Base-by-base conservation (phyloP, 2,797 vertebrate species). In the Zalophus californianus region DNA sequence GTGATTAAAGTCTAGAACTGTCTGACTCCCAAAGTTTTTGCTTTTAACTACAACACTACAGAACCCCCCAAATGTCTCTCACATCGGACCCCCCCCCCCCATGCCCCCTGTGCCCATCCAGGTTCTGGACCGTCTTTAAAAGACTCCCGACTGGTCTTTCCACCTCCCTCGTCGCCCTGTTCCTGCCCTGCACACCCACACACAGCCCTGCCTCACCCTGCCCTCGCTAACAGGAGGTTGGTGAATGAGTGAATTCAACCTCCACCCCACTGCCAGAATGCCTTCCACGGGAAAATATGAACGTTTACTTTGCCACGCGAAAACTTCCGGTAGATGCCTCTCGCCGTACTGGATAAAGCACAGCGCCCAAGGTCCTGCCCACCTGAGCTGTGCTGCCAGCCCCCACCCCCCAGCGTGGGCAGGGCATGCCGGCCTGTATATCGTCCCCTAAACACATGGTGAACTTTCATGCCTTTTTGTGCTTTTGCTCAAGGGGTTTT, bases 1-100 rank as follows among this genome's bases (percentile, higher is more conserved):
- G 72, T 25, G 66, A 50, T 86, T 91, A 72, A 90, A 94, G 86
- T 50, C 52, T 13, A 92, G 83, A 52, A 48, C 86, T 44, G 60
- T 32, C 29, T 50, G n/a, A 86, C 56, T 93, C 52, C 16, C 16
- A 41, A 9, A 90, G 18, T 56, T 29, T 20, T 56, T 23, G 56
- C 29, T 84, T 91, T 35, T 25, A 91, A 90, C 52, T 20, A 54
- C 20, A 29, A 62, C 48, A 73, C 44, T 35, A 83, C 0, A 83
- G 38, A 82, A n/a, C 44, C 23, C 73, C 44, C 60, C 62, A 52
- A 80, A 64, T 13, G 68, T 15, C 52, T 88, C 70, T 73, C 72
- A 77, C 48, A 38, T 3, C 44, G 77, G 92, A 52, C 10, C 52
- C 66, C 58, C 38, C 38, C 68, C 77, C 52, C 48, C 56, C 52